Evolutionary conservation across 2,113 vertebrate species (phyloP).

Genomic region (Oncorhynchus kisutch): DNA sequence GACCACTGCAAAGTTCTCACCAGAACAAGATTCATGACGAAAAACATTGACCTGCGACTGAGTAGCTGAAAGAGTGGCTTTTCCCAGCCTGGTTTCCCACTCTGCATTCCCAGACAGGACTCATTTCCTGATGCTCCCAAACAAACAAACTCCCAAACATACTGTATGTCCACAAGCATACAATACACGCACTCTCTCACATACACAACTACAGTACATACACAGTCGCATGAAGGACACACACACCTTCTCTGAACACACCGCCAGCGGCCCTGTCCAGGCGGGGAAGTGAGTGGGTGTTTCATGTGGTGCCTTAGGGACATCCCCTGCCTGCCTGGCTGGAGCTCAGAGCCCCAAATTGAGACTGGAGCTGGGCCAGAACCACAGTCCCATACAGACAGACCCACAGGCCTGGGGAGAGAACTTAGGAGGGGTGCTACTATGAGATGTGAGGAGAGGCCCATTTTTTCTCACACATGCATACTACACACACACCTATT

Average conservation of each 20-base stretch:
- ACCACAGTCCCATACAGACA: constrained; percentile 7
- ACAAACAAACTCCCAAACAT: constrained; percentile 7
- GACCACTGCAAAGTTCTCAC: too few species aligned
- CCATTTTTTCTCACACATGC: neutral
- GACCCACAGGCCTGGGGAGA: neutral
- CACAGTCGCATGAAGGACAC: neutral
- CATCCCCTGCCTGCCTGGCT: neutral
- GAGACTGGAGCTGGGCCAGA: constrained; percentile 19
- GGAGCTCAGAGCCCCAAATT: neutral
- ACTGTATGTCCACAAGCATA: neutral
- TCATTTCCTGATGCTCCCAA: constrained; percentile 65
- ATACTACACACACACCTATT: neutral
- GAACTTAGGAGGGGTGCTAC: neutral
- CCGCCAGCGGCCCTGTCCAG: neutral
- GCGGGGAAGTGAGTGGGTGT: neutral
- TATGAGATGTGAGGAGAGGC: constrained; percentile 8
- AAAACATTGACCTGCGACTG: too few species aligned
- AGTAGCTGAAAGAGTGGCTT: too few species aligned
- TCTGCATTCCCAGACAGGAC: constrained; percentile 59
- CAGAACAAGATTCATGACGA: too few species aligned
- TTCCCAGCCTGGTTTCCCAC: constrained; percentile 32
- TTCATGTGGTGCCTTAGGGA: constrained; percentile 42
- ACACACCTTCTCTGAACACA: constrained; percentile 1
- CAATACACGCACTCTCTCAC: neutral
- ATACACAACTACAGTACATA: too few species aligned